Base-by-base conservation (phyloP, 2,113 vertebrate species). In the Anguilla japonica region DNA sequence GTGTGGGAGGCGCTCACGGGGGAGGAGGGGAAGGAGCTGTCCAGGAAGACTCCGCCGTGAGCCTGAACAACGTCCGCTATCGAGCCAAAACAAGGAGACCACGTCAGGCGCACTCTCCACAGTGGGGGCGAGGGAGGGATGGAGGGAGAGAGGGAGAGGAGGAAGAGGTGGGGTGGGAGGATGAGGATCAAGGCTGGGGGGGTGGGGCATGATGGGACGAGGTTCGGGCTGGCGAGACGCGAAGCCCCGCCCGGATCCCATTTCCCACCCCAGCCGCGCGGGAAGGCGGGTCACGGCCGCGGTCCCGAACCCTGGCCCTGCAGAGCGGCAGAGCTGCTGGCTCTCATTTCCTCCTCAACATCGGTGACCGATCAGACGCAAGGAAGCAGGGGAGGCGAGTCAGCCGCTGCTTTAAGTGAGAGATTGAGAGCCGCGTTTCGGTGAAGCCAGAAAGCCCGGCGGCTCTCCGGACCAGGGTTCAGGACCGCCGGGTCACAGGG, bases 61-160 rank as follows among this genome's bases (percentile, higher is more conserved):
- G 96, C 96, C 97, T 98, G 98, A 96, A 99, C 97, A 91, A 96
- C 96, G 91, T 99, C 98, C 80, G 98, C 98, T 99, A 97, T 95
- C 95, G 94, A 96, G 96, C 91, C 94, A 94, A 97, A 96, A 96
- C 95, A 96, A 96, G 95, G 95, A 96, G 90, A 94, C 92, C 93
- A 90, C 95, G 94, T 97, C 96, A 97, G 95, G 96, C 95, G 84
- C 71, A 75, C 53, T 13, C 6, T 41, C 79, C 57, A 20, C n/a
- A 75, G 71, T 0, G n/a, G 20, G n/a, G n/a, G n/a, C 6, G 71
- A 75, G 71, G 16, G 26, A 34, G 9, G 22, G 26, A 26, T 1
- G 9, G 22, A n/a, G 63, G 9, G 1, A n/a, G 20, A 11, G 26
- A 13, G n/a, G 13, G 71, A 11, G 71, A 34, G 50, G 13, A 14